phyloP scores from a whole-genome alignment of 2,113 vertebrate species.

The Notarius lentiginosus region DNA sequence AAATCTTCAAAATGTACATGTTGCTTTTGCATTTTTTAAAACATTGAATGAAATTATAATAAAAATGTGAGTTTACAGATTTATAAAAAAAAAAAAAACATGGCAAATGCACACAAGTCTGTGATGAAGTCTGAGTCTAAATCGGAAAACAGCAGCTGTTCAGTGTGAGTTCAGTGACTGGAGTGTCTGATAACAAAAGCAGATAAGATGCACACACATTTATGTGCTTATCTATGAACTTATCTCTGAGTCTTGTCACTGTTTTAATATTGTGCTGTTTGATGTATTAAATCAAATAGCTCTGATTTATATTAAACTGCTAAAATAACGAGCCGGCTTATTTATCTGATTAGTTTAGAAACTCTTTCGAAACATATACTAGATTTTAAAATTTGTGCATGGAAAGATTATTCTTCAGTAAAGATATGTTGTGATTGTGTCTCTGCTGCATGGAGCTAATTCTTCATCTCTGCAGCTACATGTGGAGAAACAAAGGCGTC shows the following conservation, averaged over 20 bases:
- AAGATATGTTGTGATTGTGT: not conserved
- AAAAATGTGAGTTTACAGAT: not conserved
- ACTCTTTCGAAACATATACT: not conserved
- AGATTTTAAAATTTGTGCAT: not conserved
- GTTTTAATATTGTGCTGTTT: not conserved
- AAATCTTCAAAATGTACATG: not conserved
- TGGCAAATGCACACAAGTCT: not conserved
- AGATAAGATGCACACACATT: not conserved
- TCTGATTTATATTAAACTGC: not conserved
- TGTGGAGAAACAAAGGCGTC: constrained; percentile 35
- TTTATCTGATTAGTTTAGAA: not conserved
- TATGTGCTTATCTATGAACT: not conserved
- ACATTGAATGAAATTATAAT: not conserved
- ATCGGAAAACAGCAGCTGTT: not conserved
- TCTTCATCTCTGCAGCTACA: constrained; percentile 33
- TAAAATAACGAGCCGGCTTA: not conserved
- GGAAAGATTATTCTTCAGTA: not conserved
- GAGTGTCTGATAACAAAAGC: not conserved
- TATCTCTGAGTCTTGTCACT: not conserved
- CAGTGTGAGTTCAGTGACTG: not conserved
- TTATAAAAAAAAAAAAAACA: not conserved
- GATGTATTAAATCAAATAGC: not conserved
- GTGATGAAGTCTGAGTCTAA: not conserved
- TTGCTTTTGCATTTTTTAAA: not conserved
- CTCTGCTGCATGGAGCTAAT: not conserved